Conservation (phyloP, 2,113 vertebrate species). For the Hassar affinis region DNA sequence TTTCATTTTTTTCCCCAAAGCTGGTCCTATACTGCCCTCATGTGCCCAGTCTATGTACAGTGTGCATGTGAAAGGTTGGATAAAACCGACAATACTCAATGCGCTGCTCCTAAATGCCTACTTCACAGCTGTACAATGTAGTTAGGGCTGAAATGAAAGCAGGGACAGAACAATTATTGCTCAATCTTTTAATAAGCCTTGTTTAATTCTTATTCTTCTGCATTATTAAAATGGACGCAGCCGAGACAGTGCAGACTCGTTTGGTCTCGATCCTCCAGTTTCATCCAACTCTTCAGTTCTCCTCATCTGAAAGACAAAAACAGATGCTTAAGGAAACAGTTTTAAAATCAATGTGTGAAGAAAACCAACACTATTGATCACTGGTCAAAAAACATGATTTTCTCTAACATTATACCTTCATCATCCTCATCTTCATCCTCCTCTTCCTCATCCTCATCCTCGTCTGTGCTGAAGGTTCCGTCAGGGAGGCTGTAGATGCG, state of each 20-base stretch:
- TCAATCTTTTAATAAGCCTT: constrained; percentile 46
- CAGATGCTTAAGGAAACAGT: not conserved
- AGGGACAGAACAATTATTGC: constrained; percentile 11
- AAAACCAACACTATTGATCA: not conserved
- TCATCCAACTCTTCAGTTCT: constrained; percentile 32
- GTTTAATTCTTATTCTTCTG: not conserved
- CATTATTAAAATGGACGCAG: not conserved
- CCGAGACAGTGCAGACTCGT: not conserved
- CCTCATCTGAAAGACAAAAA: constrained; percentile 38
- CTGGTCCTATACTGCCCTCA: constrained; percentile 30
- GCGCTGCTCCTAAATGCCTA: not conserved
- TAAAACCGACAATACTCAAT: not conserved
- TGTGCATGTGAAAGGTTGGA: not conserved
- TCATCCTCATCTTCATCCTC: constrained; percentile 95
- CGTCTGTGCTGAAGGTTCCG: constrained; percentile 97
- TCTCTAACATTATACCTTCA: constrained; percentile 62
- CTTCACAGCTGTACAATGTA: not conserved
- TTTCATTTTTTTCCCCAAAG: not conserved
- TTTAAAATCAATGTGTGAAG: not conserved
- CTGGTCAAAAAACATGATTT: not conserved
- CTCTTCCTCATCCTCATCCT: constrained; percentile 96
- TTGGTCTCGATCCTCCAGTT: constrained; percentile 21
- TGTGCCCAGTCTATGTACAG: not conserved
- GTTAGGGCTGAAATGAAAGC: not conserved
- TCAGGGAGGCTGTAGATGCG: constrained; percentile 96